These are phyloP conservation scores for Sylvia atricapilla DNA, from an alignment of 2,113 vertebrate genomes.

Conservation along the genomic window DNA sequence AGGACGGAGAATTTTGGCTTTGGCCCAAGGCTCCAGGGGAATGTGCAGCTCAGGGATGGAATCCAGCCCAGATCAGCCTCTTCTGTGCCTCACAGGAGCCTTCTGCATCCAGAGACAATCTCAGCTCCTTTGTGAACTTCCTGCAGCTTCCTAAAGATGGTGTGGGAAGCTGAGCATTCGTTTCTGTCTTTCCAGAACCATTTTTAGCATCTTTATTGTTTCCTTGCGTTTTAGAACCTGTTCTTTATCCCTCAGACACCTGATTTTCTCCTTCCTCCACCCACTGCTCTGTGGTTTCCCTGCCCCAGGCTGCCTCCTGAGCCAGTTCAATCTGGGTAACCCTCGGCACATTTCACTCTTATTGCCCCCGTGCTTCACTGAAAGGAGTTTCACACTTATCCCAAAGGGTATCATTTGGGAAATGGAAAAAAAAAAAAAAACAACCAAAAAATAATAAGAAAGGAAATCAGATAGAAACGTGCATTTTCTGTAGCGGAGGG, in stretches of 20 bases:
- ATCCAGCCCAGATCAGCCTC: neutral
- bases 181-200: neutral
- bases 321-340: neutral
- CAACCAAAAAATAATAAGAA: neutral
- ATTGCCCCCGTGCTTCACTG: neutral
- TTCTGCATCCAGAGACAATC: neutral
- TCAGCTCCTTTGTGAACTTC: neutral
- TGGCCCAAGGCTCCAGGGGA: neutral
- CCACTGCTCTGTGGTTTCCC: neutral
- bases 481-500: neutral
- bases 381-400: neutral
- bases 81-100: neutral
- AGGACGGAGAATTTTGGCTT: no score
- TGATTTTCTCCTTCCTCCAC: neutral
- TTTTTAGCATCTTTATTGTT: neutral
- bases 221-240: neutral
- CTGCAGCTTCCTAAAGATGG: neutral
- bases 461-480: neutral
- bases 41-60: accelerated
- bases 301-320: neutral
- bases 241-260: neutral
- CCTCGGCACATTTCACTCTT: neutral
- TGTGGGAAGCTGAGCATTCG: neutral
- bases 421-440: neutral
- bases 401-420: slow-evolving; percentile 1